Evolutionary conservation across 2,797 vertebrate genomes (phyloP), one percentile per base, ranked within the genome.

Genomic region (Aeoliscus strigatus): DNA sequence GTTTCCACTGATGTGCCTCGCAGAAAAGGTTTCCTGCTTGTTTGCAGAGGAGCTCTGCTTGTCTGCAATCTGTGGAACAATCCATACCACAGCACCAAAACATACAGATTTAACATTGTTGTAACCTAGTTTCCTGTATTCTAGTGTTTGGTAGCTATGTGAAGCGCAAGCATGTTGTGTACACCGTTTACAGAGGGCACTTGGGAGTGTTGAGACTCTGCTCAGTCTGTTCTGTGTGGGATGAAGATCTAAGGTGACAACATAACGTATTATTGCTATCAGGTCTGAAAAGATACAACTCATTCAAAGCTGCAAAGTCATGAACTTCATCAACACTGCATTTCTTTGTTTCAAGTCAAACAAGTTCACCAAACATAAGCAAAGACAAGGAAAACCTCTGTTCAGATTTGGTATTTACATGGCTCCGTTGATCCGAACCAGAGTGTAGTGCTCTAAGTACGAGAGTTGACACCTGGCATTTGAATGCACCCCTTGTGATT

Each of bases 1-100:
- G 44, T 75, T 80, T 82, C 79, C 76, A 73, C 41, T 70, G 66
- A 68, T 60, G 33, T 66, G 53, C 59, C 63, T 65, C 8, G 38
- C 51, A 58, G 60, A 58, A 54, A 40, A 46, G 39, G 23, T 73
- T 84, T 80, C 66, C 73, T 57, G 58, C 41, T 74, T 38, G 55
- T 30, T 64, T n/a, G n/a, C n/a, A n/a, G n/a, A n/a, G n/a, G n/a
- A n/a, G n/a, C n/a, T n/a, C n/a, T n/a, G n/a, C n/a, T n/a, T n/a
- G n/a, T n/a, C 50, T 56, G 44, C 27, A 31, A 30, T 46, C 45
- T 26, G 13, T 42, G 53, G 38, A 60, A 42, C 41, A 39, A 24
- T 16, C 26, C 27, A 9, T 10, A n/a, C 39, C 21, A 10, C 39
- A 30, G 23, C 26, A 15, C 11, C 3, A 11, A 7, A 17, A 33